Evolutionary conservation across 2,888 invertebrate genomes (phyloP).

Genomic region (Thera obeliscata): DNA sequence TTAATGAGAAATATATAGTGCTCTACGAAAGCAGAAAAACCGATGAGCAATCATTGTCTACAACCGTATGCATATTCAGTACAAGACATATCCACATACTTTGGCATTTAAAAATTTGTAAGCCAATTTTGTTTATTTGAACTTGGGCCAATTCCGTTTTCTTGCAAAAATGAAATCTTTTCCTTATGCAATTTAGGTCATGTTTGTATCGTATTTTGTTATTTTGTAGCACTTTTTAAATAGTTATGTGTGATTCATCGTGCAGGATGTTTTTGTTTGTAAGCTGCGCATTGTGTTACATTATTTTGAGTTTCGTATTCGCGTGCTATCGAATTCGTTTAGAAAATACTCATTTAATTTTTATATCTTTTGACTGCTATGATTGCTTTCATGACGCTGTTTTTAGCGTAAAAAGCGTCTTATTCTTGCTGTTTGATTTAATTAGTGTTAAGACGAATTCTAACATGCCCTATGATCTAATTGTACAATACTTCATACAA

Average conservation of each 20-base stretch:
- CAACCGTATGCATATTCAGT: not conserved
- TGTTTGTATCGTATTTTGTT: constrained; percentile 35
- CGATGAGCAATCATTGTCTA: no score
- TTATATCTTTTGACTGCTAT: no score
- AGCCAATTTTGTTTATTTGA: constrained; percentile 28
- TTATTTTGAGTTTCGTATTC: constrained; percentile 1
- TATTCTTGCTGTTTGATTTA: no score
- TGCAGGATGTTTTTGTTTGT: constrained; percentile 12
- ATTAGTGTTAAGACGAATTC: no score
- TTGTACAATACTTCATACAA: no score
- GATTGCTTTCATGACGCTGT: no score
- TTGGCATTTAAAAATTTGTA: not conserved
- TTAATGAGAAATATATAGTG: no score
- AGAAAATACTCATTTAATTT: no score
- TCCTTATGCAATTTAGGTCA: constrained; percentile 43
- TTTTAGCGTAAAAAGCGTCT: no score
- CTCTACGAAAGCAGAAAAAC: no score
- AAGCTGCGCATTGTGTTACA: not conserved
- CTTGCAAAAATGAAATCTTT: constrained; percentile 33
- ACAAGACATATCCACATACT: not conserved
- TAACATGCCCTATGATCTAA: no score
- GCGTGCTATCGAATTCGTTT: no score
- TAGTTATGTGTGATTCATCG: constrained; percentile 34
- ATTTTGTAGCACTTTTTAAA: constrained; percentile 16
- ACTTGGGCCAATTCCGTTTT: constrained; percentile 37